Evolutionary conservation across 2,113 vertebrate genomes (phyloP).

Genomic region (Oriolus oriolus): DNA sequence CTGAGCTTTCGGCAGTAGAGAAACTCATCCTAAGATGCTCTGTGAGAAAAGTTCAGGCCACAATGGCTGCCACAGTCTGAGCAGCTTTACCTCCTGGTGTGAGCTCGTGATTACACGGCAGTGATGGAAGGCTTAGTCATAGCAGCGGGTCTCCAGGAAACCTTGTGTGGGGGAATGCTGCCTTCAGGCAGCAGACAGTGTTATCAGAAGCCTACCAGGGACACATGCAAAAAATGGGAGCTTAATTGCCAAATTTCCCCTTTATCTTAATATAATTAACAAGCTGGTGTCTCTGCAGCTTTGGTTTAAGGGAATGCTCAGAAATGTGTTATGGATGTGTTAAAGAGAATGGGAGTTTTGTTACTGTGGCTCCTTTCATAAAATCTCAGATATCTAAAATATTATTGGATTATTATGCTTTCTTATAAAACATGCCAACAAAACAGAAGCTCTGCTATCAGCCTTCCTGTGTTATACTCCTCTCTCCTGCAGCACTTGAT

Average conservation of each 20-base stretch:
- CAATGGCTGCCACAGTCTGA: constrained; percentile 25
- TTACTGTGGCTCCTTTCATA: neutral
- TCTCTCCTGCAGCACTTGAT: neutral
- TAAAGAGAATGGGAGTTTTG: neutral
- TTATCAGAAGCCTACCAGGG: constrained; percentile 30
- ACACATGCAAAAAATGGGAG: neutral
- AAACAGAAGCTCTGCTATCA: neutral
- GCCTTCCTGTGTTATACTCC: neutral
- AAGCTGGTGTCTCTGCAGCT: neutral
- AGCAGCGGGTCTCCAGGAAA: constrained; percentile 35
- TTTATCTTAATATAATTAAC: constrained; percentile 49
- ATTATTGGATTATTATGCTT: neutral
- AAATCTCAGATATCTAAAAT: neutral
- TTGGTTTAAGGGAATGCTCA: neutral
- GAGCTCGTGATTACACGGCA: neutral
- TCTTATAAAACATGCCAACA: neutral
- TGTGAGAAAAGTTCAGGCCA: neutral
- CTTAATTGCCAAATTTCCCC: constrained; percentile 29
- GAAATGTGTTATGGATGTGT: neutral
- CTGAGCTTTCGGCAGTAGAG: neutral
- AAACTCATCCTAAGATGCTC: constrained; percentile 1
- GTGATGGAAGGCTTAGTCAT: constrained; percentile 9
- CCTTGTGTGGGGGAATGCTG: neutral
- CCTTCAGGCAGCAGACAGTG: neutral
- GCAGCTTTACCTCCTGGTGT: constrained; percentile 15